Evolutionary conservation across 2,113 vertebrate genomes (phyloP).

Genomic region (Dicrurus megarhynchus): DNA sequence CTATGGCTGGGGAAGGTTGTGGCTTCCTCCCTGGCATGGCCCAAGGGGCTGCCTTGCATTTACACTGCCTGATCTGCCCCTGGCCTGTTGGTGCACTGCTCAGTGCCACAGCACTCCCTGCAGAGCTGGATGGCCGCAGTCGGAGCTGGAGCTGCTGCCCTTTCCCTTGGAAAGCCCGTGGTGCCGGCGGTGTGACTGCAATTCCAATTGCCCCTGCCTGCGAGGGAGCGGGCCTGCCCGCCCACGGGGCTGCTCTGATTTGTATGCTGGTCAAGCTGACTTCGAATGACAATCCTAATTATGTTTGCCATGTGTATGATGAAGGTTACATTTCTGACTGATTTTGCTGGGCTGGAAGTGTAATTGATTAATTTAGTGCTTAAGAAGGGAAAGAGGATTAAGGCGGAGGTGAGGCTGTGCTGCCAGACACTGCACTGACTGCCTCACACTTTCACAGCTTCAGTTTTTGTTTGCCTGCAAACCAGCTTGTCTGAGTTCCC

Average conservation of each 20-base stretch:
- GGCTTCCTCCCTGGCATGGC: neutral
- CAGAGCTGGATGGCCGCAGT: neutral
- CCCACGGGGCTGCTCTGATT: neutral
- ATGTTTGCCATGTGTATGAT: neutral
- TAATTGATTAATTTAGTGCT: slow-evolving; percentile 28
- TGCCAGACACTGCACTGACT: neutral
- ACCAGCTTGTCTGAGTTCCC: neutral
- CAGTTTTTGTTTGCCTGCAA: slow-evolving; percentile 42
- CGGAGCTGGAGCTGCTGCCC: neutral
- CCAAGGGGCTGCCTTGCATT: neutral
- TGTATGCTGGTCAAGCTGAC: neutral
- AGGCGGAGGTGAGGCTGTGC: neutral
- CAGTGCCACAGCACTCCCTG: neutral
- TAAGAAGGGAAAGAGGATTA: slow-evolving; percentile 25
- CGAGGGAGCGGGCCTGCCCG: fast-evolving
- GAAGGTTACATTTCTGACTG: slow-evolving; percentile 12
- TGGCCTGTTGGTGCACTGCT: neutral
- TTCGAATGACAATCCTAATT: neutral
- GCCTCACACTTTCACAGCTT: neutral
- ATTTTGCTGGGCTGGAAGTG: neutral
- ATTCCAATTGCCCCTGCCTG: neutral
- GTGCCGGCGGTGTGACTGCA: neutral
- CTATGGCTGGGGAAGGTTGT: neutral
- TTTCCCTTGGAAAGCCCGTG: neutral
- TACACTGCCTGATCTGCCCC: neutral